Evolutionary conservation across 2,888 invertebrate species (phyloP), one percentile per base, ranked within the genome.

Genomic region (Diaprepes abbreviatus): DNA sequence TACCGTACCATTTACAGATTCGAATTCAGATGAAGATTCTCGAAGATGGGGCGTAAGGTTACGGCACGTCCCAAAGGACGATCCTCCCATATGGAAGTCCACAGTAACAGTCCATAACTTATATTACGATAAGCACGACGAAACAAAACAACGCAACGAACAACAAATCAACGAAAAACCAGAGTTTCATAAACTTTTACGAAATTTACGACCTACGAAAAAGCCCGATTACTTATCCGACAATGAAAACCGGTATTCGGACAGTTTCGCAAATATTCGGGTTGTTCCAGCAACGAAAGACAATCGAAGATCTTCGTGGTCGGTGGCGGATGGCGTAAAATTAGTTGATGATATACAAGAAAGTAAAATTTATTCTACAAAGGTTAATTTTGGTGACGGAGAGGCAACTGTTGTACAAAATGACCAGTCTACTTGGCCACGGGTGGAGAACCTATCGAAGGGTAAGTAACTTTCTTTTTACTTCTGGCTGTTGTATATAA

Each of bases 331-430:
- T 74, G 82, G 85, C 31, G 81, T 86, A n/a, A 85, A 85, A 35
- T 84, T 85, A 71, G 85, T 84, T 10, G 87, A 88, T 74, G 68
- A 75, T 28, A 70, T 72, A 45, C 78, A 79, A 43, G 75, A 74
- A 12, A 82, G 81, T 74, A 86, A 83, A 75, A 87, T 87, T 10
- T 89, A 87, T 78, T 89, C 89, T 0, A 89, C 89, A 0, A 88
- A 87, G 78, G 87, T 89, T 60, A 88, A 89, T 79, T 84, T 86
- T 73, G 85, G 85, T 4, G 79, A 83, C 60, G 85, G 84, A 1
- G 84, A 85, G 71, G 83, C 84, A 0, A 85, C 82, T 3, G 84
- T 86, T 14, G 81, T 86, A 21, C 83, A 83, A 73, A 83, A 78
- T 72, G 77, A 76, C n/a, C 77, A 78, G 72, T 75, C 79, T 5